Percentiles rank a stretch among this genome's conserved stretches.
Evolutionary conservation across 2,113 vertebrate species (phyloP).

Genomic region (Tragulus kanchil): DNA sequence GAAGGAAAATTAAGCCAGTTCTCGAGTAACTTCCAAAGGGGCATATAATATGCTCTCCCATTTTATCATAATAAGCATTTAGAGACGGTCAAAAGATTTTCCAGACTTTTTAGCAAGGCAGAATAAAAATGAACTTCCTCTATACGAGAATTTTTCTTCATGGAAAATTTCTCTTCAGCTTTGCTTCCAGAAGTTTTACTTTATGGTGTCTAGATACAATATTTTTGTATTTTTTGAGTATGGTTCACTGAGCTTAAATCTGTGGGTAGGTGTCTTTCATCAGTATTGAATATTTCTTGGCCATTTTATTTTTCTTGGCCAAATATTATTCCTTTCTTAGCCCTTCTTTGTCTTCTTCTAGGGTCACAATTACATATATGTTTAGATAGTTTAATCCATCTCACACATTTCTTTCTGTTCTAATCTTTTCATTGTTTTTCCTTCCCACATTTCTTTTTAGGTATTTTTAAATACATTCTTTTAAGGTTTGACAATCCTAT

Average conservation of each 20-base stretch:
- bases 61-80: slow-evolving; percentile 45
- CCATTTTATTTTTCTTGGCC: neutral
- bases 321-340: neutral
- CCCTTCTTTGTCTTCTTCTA: neutral
- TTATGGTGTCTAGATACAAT: neutral
- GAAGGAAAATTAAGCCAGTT: neutral
- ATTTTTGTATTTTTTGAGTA: neutral
- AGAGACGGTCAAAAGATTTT: slow-evolving; percentile 41
- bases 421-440: neutral
- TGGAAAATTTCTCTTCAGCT: slow-evolving; percentile 45
- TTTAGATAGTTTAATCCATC: neutral
- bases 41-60: neutral
- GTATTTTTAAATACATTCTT: neutral
- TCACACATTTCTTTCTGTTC: neutral
- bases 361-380: neutral
- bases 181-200: slow-evolving; percentile 44
- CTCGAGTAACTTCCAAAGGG: slow-evolving; percentile 40
- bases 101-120: neutral
- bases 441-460: neutral
- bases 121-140: slow-evolving; percentile 17
- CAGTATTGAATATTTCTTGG: neutral
- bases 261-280: slow-evolving; percentile 56
- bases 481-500: neutral
- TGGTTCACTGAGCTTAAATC: neutral
- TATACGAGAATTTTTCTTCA: neutral